Percentiles rank a stretch among this genome's conserved stretches.
phyloP scores from a whole-genome alignment of 2,888 invertebrate genomes.

The Lithodes maja region DNA sequence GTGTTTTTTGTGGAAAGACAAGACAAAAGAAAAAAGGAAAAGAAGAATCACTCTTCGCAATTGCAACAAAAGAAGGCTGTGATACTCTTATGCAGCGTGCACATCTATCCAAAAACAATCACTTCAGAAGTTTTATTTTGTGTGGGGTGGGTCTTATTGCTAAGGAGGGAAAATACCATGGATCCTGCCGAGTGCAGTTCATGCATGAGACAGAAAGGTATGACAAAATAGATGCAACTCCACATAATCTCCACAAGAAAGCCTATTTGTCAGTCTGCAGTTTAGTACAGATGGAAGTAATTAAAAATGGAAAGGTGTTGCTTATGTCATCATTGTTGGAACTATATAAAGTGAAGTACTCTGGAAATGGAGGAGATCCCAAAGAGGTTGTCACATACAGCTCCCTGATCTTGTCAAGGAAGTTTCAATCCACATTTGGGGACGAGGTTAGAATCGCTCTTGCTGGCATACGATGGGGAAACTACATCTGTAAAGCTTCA shows the following conservation, averaged over 20 bases:
- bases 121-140: constrained; percentile 40
- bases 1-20: constrained; percentile 33
- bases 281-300: constrained; percentile 28
- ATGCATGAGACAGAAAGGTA: constrained; percentile 31
- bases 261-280: constrained; percentile 18
- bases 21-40: constrained; percentile 37
- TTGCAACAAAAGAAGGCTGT: constrained; percentile 34
- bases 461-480: background rate
- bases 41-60: constrained; percentile 36
- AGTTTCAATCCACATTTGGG: constrained; percentile 23
- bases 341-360: constrained; percentile 27
- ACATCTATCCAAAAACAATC: constrained; percentile 34
- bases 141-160: constrained; percentile 38
- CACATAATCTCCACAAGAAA: background rate
- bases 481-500: constrained; percentile 27
- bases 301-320: constrained; percentile 36
- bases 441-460: constrained; percentile 26
- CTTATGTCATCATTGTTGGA: constrained; percentile 42
- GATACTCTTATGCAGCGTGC: constrained; percentile 37
- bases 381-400: constrained; percentile 22
- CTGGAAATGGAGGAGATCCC: constrained; percentile 30
- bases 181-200: constrained; percentile 36
- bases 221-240: constrained; percentile 28
- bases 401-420: constrained; percentile 19
- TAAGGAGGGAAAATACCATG: constrained; percentile 32